A percentile compares a stretch with the other conserved stretches of the same genome.
phyloP scores from a whole-genome alignment of 2,797 vertebrate genomes.

The Darevskia nairensis region DNA sequence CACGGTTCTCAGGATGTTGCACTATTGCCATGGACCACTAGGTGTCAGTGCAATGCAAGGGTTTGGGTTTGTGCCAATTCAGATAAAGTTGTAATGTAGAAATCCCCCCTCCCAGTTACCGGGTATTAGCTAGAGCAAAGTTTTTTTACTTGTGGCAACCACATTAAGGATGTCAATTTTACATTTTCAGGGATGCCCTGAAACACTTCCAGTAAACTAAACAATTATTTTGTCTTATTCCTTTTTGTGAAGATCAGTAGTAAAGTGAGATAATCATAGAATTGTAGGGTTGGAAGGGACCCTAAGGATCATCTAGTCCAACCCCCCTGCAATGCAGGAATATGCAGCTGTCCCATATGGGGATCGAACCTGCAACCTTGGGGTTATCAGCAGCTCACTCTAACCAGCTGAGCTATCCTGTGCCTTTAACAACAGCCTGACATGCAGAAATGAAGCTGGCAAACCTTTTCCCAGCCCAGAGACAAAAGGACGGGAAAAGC shows the following conservation, averaged over 20 bases:
- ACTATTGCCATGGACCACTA: conserved; percentile 29
- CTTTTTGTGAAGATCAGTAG: too few relatives aligned
- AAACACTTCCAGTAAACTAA: background rate
- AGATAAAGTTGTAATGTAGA: background rate
- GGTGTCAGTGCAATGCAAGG: conserved; percentile 49
- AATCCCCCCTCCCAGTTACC: background rate
- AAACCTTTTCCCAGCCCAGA: background rate
- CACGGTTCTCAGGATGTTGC: background rate
- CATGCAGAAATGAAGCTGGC: background rate
- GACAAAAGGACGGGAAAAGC: background rate
- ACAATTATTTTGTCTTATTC: background rate
- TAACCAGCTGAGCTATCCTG: background rate
- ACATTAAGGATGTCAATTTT: too few relatives aligned
- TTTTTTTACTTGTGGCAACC: background rate
- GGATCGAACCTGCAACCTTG: too few relatives aligned
- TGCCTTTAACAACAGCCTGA: background rate
- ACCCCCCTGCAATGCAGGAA: too few relatives aligned
- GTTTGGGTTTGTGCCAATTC: background rate
- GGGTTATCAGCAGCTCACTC: too few relatives aligned
- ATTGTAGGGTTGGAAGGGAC: too few relatives aligned
- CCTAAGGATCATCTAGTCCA: too few relatives aligned
- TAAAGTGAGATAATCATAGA: too few relatives aligned
- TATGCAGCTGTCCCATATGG: too few relatives aligned
- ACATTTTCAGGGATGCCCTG: background rate
- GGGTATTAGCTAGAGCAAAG: background rate